phyloP scores from a whole-genome alignment of 2,113 vertebrate genomes.

The Emydocephalus ijimae region DNA sequence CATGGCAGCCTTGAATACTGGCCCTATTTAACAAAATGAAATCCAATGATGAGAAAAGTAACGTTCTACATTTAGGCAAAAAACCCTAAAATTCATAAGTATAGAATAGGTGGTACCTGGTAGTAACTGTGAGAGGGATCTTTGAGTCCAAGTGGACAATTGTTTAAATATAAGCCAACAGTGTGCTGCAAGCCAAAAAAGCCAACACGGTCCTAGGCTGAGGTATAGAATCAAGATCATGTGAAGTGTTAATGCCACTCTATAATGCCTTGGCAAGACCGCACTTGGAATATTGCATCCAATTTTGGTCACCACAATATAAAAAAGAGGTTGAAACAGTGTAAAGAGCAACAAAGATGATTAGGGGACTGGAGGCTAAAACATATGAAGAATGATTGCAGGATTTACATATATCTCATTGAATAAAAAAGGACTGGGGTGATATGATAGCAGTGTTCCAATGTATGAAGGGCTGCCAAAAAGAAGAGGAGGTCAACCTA shows the following conservation, averaged over 20 bases:
- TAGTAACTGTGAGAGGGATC: background rate
- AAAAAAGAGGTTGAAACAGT: background rate
- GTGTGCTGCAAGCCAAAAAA: background rate
- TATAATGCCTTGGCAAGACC: background rate
- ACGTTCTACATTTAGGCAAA: background rate
- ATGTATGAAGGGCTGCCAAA: background rate
- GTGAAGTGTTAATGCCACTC: background rate
- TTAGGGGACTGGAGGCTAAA: background rate
- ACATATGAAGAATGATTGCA: background rate
- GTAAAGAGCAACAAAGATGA: background rate
- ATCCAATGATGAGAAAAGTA: background rate
- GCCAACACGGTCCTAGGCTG: background rate
- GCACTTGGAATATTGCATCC: background rate
- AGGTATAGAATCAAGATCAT: background rate
- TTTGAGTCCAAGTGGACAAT: background rate
- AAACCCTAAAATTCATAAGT: background rate
- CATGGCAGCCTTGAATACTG: background rate
- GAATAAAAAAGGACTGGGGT: background rate
- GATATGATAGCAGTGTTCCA: background rate
- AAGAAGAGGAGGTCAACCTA: background rate
- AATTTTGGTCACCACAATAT: background rate
- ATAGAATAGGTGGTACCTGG: background rate
- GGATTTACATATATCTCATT: background rate
- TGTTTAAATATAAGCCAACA: background rate
- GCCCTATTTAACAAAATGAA: background rate